These are phyloP conservation scores for Oligia latruncula DNA, from an alignment of 2,888 invertebrate species.

Conservation along the genomic window DNA sequence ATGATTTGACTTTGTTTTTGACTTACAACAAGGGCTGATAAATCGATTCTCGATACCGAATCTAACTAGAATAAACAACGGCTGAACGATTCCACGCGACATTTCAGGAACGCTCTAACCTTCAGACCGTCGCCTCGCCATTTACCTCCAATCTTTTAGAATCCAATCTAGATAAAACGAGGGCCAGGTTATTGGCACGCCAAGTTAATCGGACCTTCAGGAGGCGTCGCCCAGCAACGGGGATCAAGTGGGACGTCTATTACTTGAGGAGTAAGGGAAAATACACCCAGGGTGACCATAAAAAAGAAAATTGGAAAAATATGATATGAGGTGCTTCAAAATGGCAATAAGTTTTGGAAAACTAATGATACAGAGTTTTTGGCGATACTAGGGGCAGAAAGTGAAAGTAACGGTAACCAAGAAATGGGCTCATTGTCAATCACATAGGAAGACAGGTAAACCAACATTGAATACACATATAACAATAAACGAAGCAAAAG, in stretches of 20 bases:
- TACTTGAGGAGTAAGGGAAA: slow-evolving; percentile 28
- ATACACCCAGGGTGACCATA: slow-evolving; percentile 29
- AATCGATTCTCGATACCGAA: slow-evolving; percentile 11
- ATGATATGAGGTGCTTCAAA: not conserved
- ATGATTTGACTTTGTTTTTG: not conserved
- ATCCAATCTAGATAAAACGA: slow-evolving; percentile 55
- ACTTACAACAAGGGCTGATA: not conserved
- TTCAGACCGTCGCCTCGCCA: slow-evolving; percentile 10
- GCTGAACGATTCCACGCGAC: slow-evolving; percentile 8
- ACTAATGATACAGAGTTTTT: not conserved
- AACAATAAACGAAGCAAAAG: not conserved
- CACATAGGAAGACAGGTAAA: not conserved
- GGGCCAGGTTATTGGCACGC: slow-evolving; percentile 47
- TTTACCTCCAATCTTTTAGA: slow-evolving; percentile 55
- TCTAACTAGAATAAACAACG: slow-evolving; percentile 23
- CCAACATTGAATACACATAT: not conserved
- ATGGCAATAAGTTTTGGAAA: not conserved
- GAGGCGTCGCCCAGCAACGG: slow-evolving; percentile 39
- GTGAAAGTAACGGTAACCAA: not conserved
- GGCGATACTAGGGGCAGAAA: not conserved
- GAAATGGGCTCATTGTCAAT: not conserved
- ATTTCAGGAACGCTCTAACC: slow-evolving; percentile 16
- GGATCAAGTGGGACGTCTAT: slow-evolving; percentile 36
- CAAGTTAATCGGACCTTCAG: slow-evolving; percentile 45
- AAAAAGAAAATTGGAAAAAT: not conserved